Percentiles rank a stretch among this genome's conserved stretches.
Evolutionary conservation across 1,140 invertebrate genomes (phyloP).

Genomic region (Penaeus chinensis): DNA sequence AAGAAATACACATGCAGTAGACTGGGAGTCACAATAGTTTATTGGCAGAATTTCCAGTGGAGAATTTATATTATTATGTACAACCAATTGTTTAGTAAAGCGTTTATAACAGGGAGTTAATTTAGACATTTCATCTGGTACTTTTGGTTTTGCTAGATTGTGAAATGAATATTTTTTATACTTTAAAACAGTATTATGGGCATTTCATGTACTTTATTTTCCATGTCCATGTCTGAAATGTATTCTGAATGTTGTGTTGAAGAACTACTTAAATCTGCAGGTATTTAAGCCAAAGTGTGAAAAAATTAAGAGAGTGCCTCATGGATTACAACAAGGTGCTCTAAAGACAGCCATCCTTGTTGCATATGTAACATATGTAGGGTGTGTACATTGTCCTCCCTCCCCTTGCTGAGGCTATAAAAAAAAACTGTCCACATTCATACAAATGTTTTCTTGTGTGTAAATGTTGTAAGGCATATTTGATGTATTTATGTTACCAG

Average conservation of each 20-base stretch:
- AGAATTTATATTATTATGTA: too few species aligned
- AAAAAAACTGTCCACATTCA: slow-evolving; percentile 16
- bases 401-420: slow-evolving; percentile 27
- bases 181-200: slow-evolving; percentile 57
- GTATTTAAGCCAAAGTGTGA: slow-evolving; percentile 57
- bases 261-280: slow-evolving; percentile 58
- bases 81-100: too few species aligned
- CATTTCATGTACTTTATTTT: slow-evolving; percentile 45
- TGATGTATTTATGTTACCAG: slow-evolving; percentile 28
- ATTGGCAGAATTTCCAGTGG: too few species aligned
- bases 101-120: too few species aligned
- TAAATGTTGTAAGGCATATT: slow-evolving; percentile 23
- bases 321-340: slow-evolving; percentile 34
- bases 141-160: neutral
- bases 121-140: neutral
- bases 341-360: slow-evolving; percentile 40
- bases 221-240: slow-evolving; percentile 30
- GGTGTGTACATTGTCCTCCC: slow-evolving; percentile 38
- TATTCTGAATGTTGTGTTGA: slow-evolving; percentile 34
- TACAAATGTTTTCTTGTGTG: slow-evolving; percentile 28
- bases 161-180: slow-evolving; percentile 30
- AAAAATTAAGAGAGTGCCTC: slow-evolving; percentile 38
- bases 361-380: neutral
- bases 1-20: too few species aligned
- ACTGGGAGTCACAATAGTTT: too few species aligned